Base-by-base conservation (phyloP, 1,140 invertebrate genomes). In the Trichonephila clavata region DNA sequence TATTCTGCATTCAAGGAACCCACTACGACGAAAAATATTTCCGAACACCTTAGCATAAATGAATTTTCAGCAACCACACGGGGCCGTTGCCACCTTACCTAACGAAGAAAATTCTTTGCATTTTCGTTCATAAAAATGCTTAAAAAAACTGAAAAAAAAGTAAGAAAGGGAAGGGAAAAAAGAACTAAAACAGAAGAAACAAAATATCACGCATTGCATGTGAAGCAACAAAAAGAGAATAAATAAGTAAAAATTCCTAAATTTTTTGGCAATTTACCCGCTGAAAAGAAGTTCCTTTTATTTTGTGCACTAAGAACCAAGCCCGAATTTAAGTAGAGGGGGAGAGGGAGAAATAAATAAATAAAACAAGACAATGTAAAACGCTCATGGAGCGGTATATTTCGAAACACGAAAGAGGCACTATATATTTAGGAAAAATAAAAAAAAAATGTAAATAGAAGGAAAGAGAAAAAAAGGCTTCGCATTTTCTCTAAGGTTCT, bases 231-330 rank as follows among this genome's bases (percentile, higher is more conserved):
- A 65, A n/a, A 65, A 65, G 57, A 32, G 7, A 77, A 77, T 77
- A 77, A 77, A 32, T 32, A 32, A 77, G 71, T 77, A 39, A 39
- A 77, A 77, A 77, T 77, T 77, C 71, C 65, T 90, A 90, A 90
- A 90, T 90, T 90, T 90, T 65, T 77, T 50, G 88, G 88, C 68
- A 90, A 90, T 90, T 90, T 68, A 59, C 21, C 86, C 68, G 65
- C 1, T 32, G 50, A 80, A 90, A 90, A 59, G 24, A 59, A 27
- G 14, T 18, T 90, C 68, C 39, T 32, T 87, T 90, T 90, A 39
- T 24, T 80, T 90, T 21, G 20, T 24, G 20, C 14, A n/a, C 10
- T 13, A 88, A 88, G 63, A 50, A 63, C 32, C n/a, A 80, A 90
- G 71, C 71, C 32, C 14, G 71, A 77, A 77, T 77, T 77, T 77